phyloP scores from a whole-genome alignment of 2,113 vertebrate species.

The Laticauda laticaudata region DNA sequence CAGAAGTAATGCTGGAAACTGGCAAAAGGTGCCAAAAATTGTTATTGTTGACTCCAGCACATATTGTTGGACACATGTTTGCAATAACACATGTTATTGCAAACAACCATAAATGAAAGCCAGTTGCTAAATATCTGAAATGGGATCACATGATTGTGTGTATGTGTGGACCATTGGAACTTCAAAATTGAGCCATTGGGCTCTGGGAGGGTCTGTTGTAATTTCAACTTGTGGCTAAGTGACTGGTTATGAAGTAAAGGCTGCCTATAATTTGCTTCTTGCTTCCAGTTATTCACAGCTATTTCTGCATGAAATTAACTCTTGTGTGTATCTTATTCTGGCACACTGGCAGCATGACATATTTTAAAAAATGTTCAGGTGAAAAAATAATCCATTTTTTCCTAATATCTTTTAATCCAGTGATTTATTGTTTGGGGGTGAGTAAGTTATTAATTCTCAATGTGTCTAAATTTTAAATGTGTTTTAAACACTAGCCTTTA shows the following conservation, averaged over 20 bases:
- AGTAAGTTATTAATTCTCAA: neutral
- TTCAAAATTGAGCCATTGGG: neutral
- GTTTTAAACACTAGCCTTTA: neutral
- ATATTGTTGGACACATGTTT: too few relatives aligned
- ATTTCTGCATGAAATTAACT: neutral
- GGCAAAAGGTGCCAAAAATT: neutral
- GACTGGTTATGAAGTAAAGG: neutral
- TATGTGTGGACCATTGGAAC: neutral
- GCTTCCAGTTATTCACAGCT: neutral
- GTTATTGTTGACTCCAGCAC: neutral
- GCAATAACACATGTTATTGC: too few relatives aligned
- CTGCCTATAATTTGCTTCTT: neutral
- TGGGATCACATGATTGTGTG: neutral
- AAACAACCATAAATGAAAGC: neutral
- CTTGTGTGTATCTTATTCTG: neutral
- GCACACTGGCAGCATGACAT: neutral
- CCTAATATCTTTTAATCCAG: neutral
- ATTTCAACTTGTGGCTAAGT: neutral
- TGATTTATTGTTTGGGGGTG: neutral
- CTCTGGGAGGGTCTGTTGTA: neutral
- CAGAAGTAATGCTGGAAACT: neutral
- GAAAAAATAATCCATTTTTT: neutral
- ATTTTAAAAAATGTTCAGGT: neutral
- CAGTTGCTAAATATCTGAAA: neutral
- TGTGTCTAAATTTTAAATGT: neutral